Conservation (phyloP, 1,140 invertebrate genomes). For the silkworm (Bombyx mori) region ASM3026992v2 NC_085111.1:12653501-12654000, state of each 20-base stretch:
- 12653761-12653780: background rate
- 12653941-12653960: no score
- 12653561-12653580: constrained; percentile 23
- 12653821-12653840: no score
- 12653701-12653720: constrained; percentile 11
- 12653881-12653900: no score
- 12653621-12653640: constrained; percentile 18
- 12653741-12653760: constrained; percentile 10
- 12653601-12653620: constrained; percentile 14
- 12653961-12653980: no score
- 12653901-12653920: no score
- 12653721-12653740: constrained; percentile 14
- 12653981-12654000: no score
- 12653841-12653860: no score
- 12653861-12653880: no score
- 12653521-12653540: constrained; percentile 5
- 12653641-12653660: constrained; percentile 20
- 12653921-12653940: no score
- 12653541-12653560: constrained; percentile 16
- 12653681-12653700: constrained; percentile 5
- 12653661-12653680: background rate
- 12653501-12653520: constrained; percentile 2
- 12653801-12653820: no score
- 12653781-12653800: no score
- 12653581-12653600: constrained; percentile 20